A percentile compares a stretch with the other conserved stretches of the same genome.
Conservation (phyloP, 2,797 vertebrate species). For the Anableps anableps region DNA sequence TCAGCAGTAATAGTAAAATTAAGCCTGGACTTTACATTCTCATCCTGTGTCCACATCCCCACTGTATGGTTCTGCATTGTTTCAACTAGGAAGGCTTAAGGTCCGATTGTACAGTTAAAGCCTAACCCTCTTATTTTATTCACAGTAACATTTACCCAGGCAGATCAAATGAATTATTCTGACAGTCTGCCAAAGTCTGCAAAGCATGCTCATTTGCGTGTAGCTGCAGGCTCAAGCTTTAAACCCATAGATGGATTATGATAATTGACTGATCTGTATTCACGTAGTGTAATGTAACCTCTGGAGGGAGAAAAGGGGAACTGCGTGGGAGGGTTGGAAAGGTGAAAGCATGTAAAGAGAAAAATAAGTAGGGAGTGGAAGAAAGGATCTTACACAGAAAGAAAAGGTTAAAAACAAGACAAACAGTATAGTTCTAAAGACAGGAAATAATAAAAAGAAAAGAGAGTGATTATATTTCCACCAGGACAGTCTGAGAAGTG, state of each 20-base stretch:
- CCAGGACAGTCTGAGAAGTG: constrained; percentile 23
- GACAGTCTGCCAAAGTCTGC: constrained; percentile 42
- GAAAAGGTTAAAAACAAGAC: constrained; percentile 12
- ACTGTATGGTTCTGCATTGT: background rate
- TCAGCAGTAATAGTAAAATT: background rate
- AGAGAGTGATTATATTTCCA: constrained; percentile 43
- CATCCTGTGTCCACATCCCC: background rate
- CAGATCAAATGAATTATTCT: constrained; percentile 40
- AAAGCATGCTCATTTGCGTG: constrained; percentile 22
- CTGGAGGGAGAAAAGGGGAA: constrained; percentile 18
- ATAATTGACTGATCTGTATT: constrained; percentile 61
- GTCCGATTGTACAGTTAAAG: constrained; percentile 24
- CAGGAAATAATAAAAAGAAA: constrained; percentile 18
- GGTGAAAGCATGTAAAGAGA: constrained; percentile 51
- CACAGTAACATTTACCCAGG: constrained; percentile 15
- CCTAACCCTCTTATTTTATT: constrained; percentile 35
- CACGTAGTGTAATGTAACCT: constrained; percentile 44
- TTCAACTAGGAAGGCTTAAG: constrained; percentile 21
- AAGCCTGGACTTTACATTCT: constrained; percentile 28
- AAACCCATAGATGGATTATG: constrained; percentile 40
- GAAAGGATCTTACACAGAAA: constrained; percentile 15
- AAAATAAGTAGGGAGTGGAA: constrained; percentile 44
- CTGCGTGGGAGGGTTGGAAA: constrained; percentile 36
- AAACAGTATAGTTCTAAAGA: constrained; percentile 10
- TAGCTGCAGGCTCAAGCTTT: constrained; percentile 38